Evolutionary conservation across 2,888 invertebrate species (phyloP).

Genomic region (Gibbula magus): DNA sequence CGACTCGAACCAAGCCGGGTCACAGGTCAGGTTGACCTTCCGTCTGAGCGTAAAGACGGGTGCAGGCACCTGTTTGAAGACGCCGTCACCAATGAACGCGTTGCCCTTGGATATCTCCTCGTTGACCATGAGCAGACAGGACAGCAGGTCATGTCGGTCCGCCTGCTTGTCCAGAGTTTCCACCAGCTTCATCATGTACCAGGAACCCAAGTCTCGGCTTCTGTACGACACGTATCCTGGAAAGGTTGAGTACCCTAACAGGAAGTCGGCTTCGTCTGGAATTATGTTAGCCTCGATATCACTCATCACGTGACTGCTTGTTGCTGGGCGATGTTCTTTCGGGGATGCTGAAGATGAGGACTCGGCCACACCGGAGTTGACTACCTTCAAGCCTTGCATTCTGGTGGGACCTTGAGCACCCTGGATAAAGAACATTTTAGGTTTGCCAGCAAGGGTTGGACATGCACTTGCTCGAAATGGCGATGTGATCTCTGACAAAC

Average conservation of each 20-base stretch:
- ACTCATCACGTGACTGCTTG: background rate
- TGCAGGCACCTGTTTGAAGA: constrained; percentile 65
- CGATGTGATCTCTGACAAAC: constrained; percentile 55
- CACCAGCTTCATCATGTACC: constrained; percentile 69
- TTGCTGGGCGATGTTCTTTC: too few relatives aligned
- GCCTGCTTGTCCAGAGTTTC: constrained; percentile 60
- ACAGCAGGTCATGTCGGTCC: constrained; percentile 62
- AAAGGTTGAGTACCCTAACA: constrained; percentile 72
- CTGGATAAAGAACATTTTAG: constrained; percentile 72
- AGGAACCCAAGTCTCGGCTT: constrained; percentile 66
- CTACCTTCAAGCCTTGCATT: constrained; percentile 35
- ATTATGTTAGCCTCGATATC: constrained; percentile 47
- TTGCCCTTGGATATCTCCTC: constrained; percentile 59
- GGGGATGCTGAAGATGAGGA: background rate
- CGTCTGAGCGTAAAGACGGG: constrained; percentile 66
- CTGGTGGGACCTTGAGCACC: constrained; percentile 67
- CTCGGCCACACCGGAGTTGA: background rate
- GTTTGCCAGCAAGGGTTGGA: constrained; percentile 64
- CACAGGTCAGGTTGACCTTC: constrained; percentile 50
- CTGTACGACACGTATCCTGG: constrained; percentile 71
- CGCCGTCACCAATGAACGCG: constrained; percentile 53
- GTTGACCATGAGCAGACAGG: constrained; percentile 67
- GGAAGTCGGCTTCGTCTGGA: constrained; percentile 72
- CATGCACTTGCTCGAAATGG: constrained; percentile 61
- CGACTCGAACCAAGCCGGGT: background rate